Percentiles rank a stretch among this genome's conserved stretches.
Conservation (phyloP, 2,888 invertebrate species). For the Noctua janthina region DNA sequence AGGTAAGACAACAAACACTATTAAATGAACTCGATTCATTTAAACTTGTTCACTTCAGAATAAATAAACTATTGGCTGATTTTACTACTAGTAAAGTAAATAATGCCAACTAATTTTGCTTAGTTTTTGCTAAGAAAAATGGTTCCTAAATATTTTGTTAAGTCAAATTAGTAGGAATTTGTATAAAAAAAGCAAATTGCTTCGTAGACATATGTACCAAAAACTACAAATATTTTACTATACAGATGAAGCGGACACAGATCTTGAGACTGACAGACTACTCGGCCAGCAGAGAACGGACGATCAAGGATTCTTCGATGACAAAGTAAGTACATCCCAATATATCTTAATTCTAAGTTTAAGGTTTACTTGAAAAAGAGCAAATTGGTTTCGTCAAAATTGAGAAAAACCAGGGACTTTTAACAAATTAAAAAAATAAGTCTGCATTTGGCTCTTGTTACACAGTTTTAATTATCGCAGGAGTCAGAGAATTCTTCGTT, state of each 20-base stretch:
- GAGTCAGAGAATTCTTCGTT: not conserved
- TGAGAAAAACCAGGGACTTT: not conserved
- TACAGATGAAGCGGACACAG: conserved; percentile 97
- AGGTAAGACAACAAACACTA: conserved; percentile 71
- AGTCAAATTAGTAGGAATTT: not conserved
- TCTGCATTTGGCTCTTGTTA: not conserved
- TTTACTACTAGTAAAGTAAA: not conserved
- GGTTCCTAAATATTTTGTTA: not conserved
- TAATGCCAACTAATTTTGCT: not conserved
- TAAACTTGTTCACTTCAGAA: not conserved
- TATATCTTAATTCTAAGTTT: not conserved
- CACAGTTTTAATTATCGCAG: not conserved
- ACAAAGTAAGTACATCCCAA: conserved; percentile 91
- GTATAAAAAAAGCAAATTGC: not conserved
- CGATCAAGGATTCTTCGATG: conserved; percentile 97
- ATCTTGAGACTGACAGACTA: conserved; percentile 98
- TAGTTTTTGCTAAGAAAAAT: not conserved
- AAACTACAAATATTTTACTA: not conserved
- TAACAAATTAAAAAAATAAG: not conserved
- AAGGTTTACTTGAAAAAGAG: not conserved
- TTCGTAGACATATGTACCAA: not conserved
- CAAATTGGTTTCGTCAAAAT: not conserved
- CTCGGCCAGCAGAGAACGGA: conserved; percentile 98
- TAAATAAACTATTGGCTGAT: not conserved
- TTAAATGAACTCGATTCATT: not conserved